These are phyloP conservation scores for Bellardia pandia DNA, from an alignment of 2,888 invertebrate genomes.

Conservation along the genomic window DNA sequence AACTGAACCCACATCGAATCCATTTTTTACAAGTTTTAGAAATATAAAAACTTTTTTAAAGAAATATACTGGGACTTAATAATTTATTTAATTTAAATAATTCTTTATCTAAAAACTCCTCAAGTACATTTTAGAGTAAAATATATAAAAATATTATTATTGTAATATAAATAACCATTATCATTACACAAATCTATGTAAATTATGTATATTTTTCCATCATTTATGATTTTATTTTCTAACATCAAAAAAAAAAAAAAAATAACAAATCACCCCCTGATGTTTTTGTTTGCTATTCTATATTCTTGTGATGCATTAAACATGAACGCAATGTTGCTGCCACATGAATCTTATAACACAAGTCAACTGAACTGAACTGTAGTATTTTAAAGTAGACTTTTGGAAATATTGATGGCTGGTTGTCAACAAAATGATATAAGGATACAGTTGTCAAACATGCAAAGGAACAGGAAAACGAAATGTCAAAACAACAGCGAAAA, in stretches of 20 bases:
- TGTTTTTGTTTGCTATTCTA: background rate
- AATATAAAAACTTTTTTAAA: no score
- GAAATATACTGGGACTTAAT: background rate
- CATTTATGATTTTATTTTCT: conserved; percentile 32
- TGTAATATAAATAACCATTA: conserved; percentile 52
- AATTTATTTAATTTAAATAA: background rate
- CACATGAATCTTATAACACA: conserved; percentile 25
- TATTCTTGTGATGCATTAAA: conserved; percentile 37
- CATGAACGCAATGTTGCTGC: conserved; percentile 3
- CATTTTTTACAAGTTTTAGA: no score
- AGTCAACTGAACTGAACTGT: background rate
- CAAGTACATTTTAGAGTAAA: background rate
- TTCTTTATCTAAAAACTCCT: background rate
- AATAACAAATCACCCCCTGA: conserved; percentile 58
- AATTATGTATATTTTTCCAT: conserved; percentile 44
- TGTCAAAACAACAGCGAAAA: conserved; percentile 68
- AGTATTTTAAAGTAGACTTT: conserved; percentile 20
- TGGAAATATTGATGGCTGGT: conserved; percentile 67
- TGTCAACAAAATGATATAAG: conserved; percentile 72
- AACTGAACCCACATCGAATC: no score
- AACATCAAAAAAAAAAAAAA: conserved; percentile 18
- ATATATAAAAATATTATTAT: conserved; percentile 8
- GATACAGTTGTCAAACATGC: conserved; percentile 70
- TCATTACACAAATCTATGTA: conserved; percentile 63
- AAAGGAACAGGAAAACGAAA: conserved; percentile 68